A percentile compares a stretch with the other conserved stretches of the same genome.
Conservation (phyloP, 2,888 invertebrate species). For the Germaria angustata region DNA sequence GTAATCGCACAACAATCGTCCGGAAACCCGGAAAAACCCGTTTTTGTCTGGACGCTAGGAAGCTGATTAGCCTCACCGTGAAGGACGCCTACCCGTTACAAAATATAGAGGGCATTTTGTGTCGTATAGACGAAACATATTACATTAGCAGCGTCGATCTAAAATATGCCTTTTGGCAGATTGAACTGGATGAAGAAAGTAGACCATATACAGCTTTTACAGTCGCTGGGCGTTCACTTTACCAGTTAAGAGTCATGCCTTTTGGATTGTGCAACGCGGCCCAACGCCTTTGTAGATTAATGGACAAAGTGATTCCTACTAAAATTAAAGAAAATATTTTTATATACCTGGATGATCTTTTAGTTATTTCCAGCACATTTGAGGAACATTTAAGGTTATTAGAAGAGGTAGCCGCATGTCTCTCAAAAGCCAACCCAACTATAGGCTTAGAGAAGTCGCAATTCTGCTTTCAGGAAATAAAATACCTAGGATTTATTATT, state of each 20-base stretch:
- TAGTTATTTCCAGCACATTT: background rate
- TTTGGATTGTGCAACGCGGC: background rate
- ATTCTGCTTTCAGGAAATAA: background rate
- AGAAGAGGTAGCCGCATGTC: background rate
- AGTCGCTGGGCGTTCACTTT: no score
- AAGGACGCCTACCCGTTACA: background rate
- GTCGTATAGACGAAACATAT: no score
- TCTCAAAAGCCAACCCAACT: background rate
- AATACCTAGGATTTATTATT: background rate
- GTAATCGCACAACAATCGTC: no score
- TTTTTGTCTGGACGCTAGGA: slow-evolving; percentile 1
- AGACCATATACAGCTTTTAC: no score
- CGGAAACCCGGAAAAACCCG: background rate
- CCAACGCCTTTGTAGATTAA: background rate
- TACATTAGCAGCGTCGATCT: no score
- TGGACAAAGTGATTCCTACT: background rate
- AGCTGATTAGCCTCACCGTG: background rate
- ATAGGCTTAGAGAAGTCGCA: background rate
- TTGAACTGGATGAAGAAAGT: no score
- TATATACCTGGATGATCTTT: background rate
- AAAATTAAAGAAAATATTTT: background rate
- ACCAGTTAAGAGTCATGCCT: no score
- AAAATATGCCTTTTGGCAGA: no score
- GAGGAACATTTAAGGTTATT: background rate
- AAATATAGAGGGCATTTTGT: background rate